Conservation (phyloP, 2,113 vertebrate species). For the Noctilio leporinus region DNA sequence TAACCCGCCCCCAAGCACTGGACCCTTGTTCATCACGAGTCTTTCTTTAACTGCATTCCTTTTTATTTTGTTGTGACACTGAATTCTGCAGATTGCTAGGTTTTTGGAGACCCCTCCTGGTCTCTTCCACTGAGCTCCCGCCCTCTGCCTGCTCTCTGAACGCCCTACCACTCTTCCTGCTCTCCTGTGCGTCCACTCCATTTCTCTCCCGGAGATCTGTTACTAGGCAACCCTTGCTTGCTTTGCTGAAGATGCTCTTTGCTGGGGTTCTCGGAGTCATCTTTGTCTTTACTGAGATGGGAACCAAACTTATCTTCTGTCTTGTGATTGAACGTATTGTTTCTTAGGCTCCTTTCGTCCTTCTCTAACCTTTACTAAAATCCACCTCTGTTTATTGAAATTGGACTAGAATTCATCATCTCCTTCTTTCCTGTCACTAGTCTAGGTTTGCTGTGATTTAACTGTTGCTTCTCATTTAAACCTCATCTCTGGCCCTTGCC, state of each 20-base stretch:
- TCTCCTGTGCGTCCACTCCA: rapidly evolving
- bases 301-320: neutral
- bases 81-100: neutral
- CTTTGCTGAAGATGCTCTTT: neutral
- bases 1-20: neutral
- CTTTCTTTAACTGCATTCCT: neutral
- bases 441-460: neutral
- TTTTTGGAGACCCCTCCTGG: neutral
- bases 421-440: neutral
- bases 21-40: neutral
- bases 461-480: neutral
- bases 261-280: neutral
- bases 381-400: neutral
- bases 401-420: neutral
- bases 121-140: neutral
- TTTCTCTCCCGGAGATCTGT: neutral
- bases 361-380: neutral
- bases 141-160: neutral
- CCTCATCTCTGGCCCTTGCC: neutral
- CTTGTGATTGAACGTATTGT: neutral
- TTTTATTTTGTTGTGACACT: neutral
- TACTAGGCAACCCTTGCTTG: neutral
- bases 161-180: neutral
- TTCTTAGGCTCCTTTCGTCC: neutral
- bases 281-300: neutral